Evolutionary conservation across 1,140 invertebrate genomes (phyloP).

Genomic region (Papilio aristodemus): DNA sequence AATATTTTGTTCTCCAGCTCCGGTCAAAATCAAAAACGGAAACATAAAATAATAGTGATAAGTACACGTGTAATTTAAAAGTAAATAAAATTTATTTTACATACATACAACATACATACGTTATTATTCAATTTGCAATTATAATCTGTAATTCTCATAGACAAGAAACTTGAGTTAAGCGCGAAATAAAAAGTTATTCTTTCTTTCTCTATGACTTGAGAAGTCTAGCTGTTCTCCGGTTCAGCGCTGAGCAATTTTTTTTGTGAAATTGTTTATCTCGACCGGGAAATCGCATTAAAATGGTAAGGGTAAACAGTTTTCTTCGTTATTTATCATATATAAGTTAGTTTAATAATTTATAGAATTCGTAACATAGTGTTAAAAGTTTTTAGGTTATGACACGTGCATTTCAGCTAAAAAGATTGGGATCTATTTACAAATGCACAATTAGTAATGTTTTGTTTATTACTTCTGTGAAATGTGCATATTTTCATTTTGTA

Average conservation of each 20-base stretch:
- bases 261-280: conserved; percentile 76
- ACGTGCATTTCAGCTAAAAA: conserved; percentile 43
- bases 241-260: conserved; percentile 78
- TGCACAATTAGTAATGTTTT: neutral
- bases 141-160: neutral
- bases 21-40: no score
- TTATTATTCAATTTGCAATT: neutral
- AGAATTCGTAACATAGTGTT: neutral
- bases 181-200: conserved; percentile 25
- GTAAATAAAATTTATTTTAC: neutral
- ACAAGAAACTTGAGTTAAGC: neutral
- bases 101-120: neutral
- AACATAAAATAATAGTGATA: no score
- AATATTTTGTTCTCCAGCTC: no score
- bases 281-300: conserved; percentile 70
- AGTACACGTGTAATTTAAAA: no score
- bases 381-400: conserved; percentile 53
- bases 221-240: conserved; percentile 69
- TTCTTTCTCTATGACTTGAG: conserved; percentile 52
- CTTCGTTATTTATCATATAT: conserved; percentile 9
- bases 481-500: neutral
- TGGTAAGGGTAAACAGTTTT: conserved; percentile 53
- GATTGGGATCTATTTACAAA: neutral
- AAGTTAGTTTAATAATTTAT: neutral
- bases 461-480: neutral